A percentile compares a stretch with the other conserved stretches of the same genome.
phyloP scores from a whole-genome alignment of 1,140 invertebrate species.

The Drosophila rhopaloa region DNA sequence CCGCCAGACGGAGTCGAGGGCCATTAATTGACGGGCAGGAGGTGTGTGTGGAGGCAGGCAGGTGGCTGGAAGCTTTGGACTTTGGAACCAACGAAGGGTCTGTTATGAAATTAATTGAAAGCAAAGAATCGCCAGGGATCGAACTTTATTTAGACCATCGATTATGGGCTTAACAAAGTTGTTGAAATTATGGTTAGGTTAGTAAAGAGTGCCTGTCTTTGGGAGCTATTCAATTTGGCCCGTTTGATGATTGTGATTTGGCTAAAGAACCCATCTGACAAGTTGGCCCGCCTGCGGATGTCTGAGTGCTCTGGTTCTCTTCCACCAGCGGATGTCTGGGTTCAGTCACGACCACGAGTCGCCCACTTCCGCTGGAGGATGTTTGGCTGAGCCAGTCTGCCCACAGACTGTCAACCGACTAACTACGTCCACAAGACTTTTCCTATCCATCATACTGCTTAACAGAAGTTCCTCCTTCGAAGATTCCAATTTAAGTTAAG shows the following conservation, averaged over 20 bases:
- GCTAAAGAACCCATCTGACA: constrained; percentile 12
- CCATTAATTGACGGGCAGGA: constrained; percentile 64
- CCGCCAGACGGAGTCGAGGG: constrained; percentile 23
- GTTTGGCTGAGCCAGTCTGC: constrained; percentile 35
- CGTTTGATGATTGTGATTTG: constrained; percentile 36
- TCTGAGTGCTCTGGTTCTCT: constrained; percentile 19
- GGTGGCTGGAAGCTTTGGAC: constrained; percentile 39
- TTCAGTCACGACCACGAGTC: constrained; percentile 41
- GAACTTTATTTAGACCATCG: constrained; percentile 29
- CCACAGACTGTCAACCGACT: constrained; percentile 50
- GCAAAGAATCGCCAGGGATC: constrained; percentile 6
- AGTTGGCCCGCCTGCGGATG: constrained; percentile 20
- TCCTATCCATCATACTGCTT: background rate
- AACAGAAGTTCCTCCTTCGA: too few species aligned
- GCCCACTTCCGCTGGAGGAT: constrained; percentile 71
- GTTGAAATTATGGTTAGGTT: constrained; percentile 30
- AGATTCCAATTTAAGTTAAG: too few species aligned
- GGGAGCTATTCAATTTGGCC: constrained; percentile 28
- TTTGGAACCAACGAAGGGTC: constrained; percentile 29
- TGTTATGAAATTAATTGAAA: constrained; percentile 43
- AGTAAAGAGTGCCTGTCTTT: background rate
- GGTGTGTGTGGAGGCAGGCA: constrained; percentile 38
- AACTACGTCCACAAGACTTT: background rate
- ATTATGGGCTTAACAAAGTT: constrained; percentile 18
- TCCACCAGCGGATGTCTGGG: constrained; percentile 23